Conservation (phyloP, 35 echinoderm and acorn worm species). For the Amphiura filiformis region DNA sequence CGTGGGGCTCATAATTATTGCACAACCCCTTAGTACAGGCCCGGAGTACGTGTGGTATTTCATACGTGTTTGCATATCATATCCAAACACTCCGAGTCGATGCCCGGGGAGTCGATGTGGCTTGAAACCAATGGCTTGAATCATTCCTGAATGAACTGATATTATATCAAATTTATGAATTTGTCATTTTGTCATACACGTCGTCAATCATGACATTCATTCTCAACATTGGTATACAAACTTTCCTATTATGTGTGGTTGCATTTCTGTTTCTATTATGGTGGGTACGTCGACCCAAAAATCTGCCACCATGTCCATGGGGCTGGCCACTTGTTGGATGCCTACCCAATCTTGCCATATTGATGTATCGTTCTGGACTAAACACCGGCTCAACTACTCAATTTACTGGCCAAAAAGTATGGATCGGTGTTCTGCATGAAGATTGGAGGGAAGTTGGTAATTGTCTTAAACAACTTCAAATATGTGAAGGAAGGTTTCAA, state of each 20-base stretch:
- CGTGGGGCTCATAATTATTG: no score
- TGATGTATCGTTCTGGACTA: background rate
- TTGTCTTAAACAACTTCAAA: background rate
- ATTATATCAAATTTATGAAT: no score
- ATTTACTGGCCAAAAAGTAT: background rate
- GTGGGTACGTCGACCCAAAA: background rate
- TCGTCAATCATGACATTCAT: no score
- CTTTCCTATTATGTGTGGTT: background rate
- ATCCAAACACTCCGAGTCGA: no score
- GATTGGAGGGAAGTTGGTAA: background rate
- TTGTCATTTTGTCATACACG: no score
- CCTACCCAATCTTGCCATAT: background rate
- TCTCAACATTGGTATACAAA: background rate
- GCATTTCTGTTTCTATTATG: background rate
- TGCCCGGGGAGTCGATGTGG: no score
- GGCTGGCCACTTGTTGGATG: background rate
- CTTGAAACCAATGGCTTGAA: no score
- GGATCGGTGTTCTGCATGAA: background rate
- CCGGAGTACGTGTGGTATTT: no score
- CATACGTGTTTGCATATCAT: no score
- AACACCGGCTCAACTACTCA: background rate
- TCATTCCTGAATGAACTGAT: no score
- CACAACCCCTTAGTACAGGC: no score
- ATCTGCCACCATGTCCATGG: background rate
- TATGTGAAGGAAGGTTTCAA: no score